Conservation (phyloP, 2,888 invertebrate species). For the Scaptomyza parva region DNA sequence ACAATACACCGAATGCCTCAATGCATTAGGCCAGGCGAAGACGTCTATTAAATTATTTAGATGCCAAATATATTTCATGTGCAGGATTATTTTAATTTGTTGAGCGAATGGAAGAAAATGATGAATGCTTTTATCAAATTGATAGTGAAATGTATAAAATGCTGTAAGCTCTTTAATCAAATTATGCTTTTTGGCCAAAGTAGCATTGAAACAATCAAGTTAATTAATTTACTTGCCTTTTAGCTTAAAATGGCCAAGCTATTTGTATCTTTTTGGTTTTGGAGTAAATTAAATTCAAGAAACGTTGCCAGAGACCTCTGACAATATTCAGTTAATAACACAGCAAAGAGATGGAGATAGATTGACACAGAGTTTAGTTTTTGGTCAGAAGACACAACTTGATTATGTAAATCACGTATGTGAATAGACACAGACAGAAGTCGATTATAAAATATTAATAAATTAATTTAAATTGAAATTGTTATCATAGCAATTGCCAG, state of each 20-base stretch:
- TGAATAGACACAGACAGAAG: constrained; percentile 27
- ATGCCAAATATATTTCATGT: constrained; percentile 19
- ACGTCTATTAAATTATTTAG: constrained; percentile 32
- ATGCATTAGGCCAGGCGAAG: constrained; percentile 34
- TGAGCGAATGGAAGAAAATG: constrained; percentile 24
- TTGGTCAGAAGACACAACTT: constrained; percentile 22
- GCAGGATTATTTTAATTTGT: not conserved
- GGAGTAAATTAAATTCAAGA: constrained; percentile 66
- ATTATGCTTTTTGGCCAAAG: constrained; percentile 47
- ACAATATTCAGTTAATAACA: constrained; percentile 65
- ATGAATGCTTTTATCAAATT: constrained; percentile 58
- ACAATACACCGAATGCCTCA: constrained; percentile 8
- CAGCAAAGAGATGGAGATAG: not conserved
- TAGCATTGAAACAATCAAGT: constrained; percentile 61
- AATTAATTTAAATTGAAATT: constrained; percentile 69
- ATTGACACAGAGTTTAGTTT: constrained; percentile 26
- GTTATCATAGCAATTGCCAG: constrained; percentile 30
- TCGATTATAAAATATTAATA: constrained; percentile 78
- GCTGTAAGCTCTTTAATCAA: constrained; percentile 67
- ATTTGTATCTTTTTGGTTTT: constrained; percentile 2
- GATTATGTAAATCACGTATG: constrained; percentile 72
- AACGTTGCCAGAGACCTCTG: constrained; percentile 35
- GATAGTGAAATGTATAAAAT: constrained; percentile 50
- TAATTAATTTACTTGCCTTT: constrained; percentile 63
- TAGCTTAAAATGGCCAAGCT: constrained; percentile 18